Percentiles rank a stretch among this genome's conserved stretches.
phyloP scores from a whole-genome alignment of 1,140 invertebrate species.

The Ips typographus region DNA sequence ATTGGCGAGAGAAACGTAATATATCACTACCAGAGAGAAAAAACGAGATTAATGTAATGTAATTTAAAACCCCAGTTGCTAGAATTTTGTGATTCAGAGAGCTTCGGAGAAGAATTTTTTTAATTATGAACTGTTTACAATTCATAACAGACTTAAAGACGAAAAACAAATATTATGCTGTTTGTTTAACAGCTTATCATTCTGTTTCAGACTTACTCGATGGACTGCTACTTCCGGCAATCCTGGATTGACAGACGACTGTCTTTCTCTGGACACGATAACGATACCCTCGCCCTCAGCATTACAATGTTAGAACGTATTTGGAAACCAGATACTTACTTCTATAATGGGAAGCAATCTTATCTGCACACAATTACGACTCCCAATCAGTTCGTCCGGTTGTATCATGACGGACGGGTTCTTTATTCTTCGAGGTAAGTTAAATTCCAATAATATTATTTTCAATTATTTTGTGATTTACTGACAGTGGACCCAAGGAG shows the following conservation, averaged over 20 bases:
- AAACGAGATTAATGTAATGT: too few species aligned
- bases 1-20: too few species aligned
- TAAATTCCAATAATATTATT: background rate
- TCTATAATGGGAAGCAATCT: constrained; percentile 81
- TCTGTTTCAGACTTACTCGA: constrained; percentile 75
- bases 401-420: constrained; percentile 78
- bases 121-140: too few species aligned
- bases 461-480: background rate
- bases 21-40: too few species aligned
- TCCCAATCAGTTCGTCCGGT: constrained; percentile 85
- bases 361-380: constrained; percentile 88
- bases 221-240: constrained; percentile 87
- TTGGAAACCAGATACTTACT: constrained; percentile 90
- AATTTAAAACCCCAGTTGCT: too few species aligned
- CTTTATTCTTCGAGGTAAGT: constrained; percentile 81
- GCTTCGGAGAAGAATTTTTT: too few species aligned
- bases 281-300: constrained; percentile 67
- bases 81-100: too few species aligned
- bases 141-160: too few species aligned
- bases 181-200: background rate
- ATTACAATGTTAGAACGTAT: constrained; percentile 77
- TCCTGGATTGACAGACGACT: constrained; percentile 75
- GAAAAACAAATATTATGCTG: too few species aligned
- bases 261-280: constrained; percentile 62
- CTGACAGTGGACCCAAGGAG: background rate